These are phyloP conservation scores for Tympanuchus pallidicinctus DNA, from an alignment of 2,113 vertebrate genomes.

Conservation along the genomic window DNA sequence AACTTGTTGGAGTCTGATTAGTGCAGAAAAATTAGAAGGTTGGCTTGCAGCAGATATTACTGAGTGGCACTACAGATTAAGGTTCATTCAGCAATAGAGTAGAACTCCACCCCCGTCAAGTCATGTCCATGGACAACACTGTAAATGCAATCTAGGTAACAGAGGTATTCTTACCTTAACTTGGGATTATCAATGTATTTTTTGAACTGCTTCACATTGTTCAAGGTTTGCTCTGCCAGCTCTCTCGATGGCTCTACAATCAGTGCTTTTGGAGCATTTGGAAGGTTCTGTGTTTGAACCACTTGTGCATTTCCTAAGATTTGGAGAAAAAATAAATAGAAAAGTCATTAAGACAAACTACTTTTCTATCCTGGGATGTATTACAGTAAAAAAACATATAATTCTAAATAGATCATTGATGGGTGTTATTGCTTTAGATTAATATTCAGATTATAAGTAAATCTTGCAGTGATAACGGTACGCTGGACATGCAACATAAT, in stretches of 20 bases:
- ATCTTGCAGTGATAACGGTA: background rate
- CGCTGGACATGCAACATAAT: background rate
- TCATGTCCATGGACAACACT: background rate
- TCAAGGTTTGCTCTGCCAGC: conserved; percentile 94
- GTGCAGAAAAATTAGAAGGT: background rate
- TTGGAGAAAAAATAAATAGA: background rate
- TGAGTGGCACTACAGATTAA: background rate
- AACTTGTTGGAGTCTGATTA: background rate
- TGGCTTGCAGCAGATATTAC: background rate
- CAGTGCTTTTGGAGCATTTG: conserved; percentile 91
- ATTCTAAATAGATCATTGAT: background rate
- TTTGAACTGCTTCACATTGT: conserved; percentile 92
- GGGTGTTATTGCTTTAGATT: background rate
- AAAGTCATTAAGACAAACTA: background rate
- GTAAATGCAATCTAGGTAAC: background rate
- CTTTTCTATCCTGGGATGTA: background rate
- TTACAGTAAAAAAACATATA: background rate
- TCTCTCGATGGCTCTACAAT: conserved; percentile 96
- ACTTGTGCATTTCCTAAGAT: conserved; percentile 88
- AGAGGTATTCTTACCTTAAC: conserved; percentile 81
- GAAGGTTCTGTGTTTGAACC: conserved; percentile 84
- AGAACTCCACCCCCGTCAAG: rapidly evolving
- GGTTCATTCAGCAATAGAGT: background rate
- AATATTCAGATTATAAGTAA: background rate
- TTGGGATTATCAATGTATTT: conserved; percentile 94